phyloP scores from a whole-genome alignment of 2,797 vertebrate species.

The Orientallactaga sibirica region DNA sequence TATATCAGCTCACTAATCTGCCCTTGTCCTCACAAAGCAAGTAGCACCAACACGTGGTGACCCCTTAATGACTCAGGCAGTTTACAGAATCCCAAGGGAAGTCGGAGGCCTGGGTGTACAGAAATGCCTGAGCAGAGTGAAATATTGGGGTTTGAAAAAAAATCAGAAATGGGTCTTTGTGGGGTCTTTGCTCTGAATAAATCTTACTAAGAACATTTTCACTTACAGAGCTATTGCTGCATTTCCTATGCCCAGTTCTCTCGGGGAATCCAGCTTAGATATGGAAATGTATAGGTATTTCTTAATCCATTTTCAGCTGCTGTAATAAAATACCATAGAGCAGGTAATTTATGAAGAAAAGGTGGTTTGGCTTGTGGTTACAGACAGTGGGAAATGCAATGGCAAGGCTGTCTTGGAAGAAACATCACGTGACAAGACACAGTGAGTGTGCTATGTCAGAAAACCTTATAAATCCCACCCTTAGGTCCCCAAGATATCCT shows the following conservation, averaged over 20 bases:
- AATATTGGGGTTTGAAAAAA: not conserved
- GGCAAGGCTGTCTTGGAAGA: not conserved
- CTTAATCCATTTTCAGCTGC: not conserved
- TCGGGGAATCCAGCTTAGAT: not conserved
- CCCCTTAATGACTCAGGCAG: not conserved
- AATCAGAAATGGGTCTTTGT: not conserved
- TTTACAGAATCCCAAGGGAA: constrained; percentile 26
- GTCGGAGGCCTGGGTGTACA: not conserved
- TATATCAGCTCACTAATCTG: constrained; percentile 16
- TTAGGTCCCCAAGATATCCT: not conserved
- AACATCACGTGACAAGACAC: not conserved
- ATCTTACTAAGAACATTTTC: constrained; percentile 44
- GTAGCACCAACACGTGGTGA: not conserved
- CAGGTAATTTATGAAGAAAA: not conserved
- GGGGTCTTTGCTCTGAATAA: constrained; percentile 11
- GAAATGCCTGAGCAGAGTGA: not conserved
- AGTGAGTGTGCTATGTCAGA: not conserved
- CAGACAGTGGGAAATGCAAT: not conserved
- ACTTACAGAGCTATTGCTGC: not conserved
- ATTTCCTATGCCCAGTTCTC: constrained; percentile 27
- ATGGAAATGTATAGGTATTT: not conserved
- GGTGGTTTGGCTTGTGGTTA: not conserved
- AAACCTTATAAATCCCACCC: not conserved
- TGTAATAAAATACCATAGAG: not conserved
- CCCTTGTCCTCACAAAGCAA: not conserved